Percentiles rank a stretch among this genome's conserved stretches.
Evolutionary conservation across 2,113 vertebrate genomes (phyloP).

Genomic region (Loxodonta africana): DNA sequence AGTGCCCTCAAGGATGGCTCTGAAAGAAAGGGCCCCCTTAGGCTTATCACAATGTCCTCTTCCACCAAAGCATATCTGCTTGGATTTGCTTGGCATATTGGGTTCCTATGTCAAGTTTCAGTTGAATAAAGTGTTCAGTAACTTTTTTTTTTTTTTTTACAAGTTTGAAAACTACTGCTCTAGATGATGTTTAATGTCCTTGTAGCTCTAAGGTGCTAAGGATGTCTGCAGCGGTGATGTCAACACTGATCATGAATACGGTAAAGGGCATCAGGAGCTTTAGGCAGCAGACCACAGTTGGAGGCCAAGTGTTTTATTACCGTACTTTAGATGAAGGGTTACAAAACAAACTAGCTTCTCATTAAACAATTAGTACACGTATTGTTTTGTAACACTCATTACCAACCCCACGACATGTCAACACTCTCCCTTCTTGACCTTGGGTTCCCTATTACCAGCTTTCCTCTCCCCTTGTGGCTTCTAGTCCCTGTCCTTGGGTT

Average conservation of each 20-base stretch:
- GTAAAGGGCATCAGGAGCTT: constrained; percentile 25
- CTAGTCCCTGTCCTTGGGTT: too few species aligned
- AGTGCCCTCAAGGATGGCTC: not conserved
- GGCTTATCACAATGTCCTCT: not conserved
- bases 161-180: not conserved
- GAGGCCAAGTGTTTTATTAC: not conserved
- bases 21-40: not conserved
- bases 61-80: not conserved
- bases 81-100: constrained; percentile 21
- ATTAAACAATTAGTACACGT: too few species aligned
- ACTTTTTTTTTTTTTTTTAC: not conserved
- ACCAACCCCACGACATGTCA: too few species aligned
- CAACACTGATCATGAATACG: constrained; percentile 34
- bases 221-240: not conserved
- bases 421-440: too few species aligned
- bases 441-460: too few species aligned
- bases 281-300: constrained; percentile 3
- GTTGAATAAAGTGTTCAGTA: not conserved
- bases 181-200: not conserved
- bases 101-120: not conserved
- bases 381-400: too few species aligned
- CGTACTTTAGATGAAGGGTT: too few species aligned
- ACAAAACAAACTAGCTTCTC: too few species aligned
- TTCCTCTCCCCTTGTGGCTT: too few species aligned
- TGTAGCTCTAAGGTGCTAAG: not conserved